Evolutionary conservation across 2,113 vertebrate genomes (phyloP).

Genomic region (Mugil cephalus): DNA sequence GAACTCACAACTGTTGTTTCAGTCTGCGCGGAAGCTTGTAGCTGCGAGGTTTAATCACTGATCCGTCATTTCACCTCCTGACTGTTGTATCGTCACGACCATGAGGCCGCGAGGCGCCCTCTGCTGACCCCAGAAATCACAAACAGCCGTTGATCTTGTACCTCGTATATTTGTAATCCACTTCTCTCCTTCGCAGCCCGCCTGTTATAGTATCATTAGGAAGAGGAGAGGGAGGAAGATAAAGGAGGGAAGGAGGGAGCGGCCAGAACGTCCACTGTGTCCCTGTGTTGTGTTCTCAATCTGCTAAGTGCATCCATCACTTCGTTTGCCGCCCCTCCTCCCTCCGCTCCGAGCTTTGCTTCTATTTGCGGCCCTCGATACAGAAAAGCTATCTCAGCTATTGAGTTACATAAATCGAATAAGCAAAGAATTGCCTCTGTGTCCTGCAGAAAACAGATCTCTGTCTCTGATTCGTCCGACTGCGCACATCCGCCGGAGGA

Average conservation of each 20-base stretch:
- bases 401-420: conserved; percentile 56
- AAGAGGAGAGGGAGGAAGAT: background rate
- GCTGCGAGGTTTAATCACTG: conserved; percentile 44
- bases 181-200: conserved; percentile 3
- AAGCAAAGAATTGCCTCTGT: conserved; percentile 36
- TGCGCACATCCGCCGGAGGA: background rate
- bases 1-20: background rate
- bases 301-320: conserved; percentile 63
- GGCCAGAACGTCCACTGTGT: background rate
- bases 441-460: conserved; percentile 3
- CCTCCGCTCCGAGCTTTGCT: background rate
- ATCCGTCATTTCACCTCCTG: background rate
- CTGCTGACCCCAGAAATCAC: conserved; percentile 8
- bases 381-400: conserved; percentile 32
- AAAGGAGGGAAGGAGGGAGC: background rate
- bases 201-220: conserved; percentile 38
- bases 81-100: background rate
- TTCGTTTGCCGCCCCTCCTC: conserved; percentile 29
- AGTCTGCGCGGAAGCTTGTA: conserved; percentile 8
- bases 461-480: too few relatives aligned
- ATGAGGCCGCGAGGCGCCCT: background rate
- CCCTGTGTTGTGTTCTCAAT: conserved; percentile 52
- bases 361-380: conserved; percentile 33
- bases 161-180: conserved; percentile 35
- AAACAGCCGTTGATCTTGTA: background rate